A percentile compares a stretch with the other conserved stretches of the same genome.
phyloP scores from a whole-genome alignment of 2,113 vertebrate species.

The Riparia riparia region DNA sequence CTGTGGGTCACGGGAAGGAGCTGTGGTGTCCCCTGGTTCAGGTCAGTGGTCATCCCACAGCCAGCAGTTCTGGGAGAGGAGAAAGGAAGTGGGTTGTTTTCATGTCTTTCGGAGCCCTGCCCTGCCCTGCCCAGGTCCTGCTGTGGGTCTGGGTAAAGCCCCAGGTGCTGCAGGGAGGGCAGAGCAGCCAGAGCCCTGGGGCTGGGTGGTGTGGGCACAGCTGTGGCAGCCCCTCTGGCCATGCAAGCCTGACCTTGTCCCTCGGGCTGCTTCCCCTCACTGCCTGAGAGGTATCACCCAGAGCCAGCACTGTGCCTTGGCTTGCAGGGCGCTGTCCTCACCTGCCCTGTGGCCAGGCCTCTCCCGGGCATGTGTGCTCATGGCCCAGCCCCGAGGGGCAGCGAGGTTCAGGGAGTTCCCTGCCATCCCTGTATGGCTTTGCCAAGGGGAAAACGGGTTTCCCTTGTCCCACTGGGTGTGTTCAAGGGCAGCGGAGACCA shows the following conservation, averaged over 20 bases:
- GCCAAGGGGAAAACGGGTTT: not conserved
- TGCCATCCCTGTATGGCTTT: not conserved
- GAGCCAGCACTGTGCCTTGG: not conserved
- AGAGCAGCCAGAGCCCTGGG: not conserved
- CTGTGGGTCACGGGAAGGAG: not conserved
- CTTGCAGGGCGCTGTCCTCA: not conserved
- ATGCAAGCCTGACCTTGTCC: not conserved
- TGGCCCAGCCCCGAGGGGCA: rapidly evolving
- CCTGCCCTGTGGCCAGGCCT: not conserved
- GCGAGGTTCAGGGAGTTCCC: not conserved
- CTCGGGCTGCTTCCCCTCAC: not conserved
- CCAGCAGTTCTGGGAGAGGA: not conserved
- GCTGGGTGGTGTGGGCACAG: not conserved
- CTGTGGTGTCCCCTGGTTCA: rapidly evolving
- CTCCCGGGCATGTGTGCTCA: rapidly evolving
- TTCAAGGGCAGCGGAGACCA: not conserved
- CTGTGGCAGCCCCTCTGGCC: not conserved
- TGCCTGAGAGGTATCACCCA: not conserved
- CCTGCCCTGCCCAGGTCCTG: not conserved
- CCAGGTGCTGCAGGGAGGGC: not conserved
- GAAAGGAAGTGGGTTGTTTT: not conserved
- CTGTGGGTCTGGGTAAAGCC: not conserved
- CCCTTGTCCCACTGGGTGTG: not conserved
- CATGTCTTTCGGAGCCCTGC: not conserved
- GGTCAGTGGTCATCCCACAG: not conserved